phyloP scores from a whole-genome alignment of 2,113 vertebrate genomes.

The Corythornis cristatus region DNA sequence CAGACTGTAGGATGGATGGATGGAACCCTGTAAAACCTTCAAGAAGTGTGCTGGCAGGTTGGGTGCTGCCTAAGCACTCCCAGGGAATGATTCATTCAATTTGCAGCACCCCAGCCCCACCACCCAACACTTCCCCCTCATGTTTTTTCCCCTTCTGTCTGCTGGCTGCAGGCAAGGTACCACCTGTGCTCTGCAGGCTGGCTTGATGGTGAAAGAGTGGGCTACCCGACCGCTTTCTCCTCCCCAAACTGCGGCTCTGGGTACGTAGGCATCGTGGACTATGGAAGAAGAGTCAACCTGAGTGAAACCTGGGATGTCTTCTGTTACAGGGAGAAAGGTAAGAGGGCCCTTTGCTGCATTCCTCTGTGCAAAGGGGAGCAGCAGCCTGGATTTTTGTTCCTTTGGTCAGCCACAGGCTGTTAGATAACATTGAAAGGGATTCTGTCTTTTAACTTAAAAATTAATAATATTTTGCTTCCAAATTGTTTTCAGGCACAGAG shows the following conservation, averaged over 20 bases:
- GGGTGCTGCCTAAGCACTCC: accelerated
- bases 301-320: slow-evolving; percentile 91
- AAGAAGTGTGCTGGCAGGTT: neutral
- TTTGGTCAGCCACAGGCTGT: neutral
- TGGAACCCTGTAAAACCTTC: neutral
- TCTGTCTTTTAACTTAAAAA: neutral
- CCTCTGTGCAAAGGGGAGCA: neutral
- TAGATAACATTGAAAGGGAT: neutral
- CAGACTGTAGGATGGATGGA: neutral
- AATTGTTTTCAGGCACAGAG: neutral
- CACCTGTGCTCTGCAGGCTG: slow-evolving; percentile 90
- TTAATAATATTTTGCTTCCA: neutral
- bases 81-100: accelerated
- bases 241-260: slow-evolving; percentile 87
- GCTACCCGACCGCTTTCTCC: slow-evolving; percentile 88
- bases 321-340: slow-evolving; percentile 93
- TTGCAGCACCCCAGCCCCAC: accelerated
- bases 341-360: neutral
- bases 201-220: slow-evolving; percentile 81
- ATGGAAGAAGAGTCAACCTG: slow-evolving; percentile 81
- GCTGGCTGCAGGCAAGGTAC: slow-evolving; percentile 79
- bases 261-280: slow-evolving; percentile 90
- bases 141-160: neutral
- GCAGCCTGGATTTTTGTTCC: neutral
- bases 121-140: neutral